A percentile compares a stretch with the other conserved stretches of the same genome.
Evolutionary conservation across 2,888 invertebrate species (phyloP).

Genomic region (Leptinotarsa peninsularis): DNA sequence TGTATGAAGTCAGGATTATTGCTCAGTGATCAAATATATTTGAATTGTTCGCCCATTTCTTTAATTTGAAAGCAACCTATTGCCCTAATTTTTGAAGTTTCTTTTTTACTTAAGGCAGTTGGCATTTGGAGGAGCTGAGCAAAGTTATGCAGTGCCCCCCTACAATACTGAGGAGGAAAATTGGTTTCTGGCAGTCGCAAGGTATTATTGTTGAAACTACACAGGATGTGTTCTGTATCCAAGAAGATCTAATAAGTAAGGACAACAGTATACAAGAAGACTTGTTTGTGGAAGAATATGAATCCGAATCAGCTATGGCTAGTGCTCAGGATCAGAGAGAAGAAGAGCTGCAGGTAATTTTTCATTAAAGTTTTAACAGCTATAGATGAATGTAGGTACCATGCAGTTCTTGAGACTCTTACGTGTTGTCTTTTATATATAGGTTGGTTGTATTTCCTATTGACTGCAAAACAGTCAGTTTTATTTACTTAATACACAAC

Average conservation of each 20-base stretch:
- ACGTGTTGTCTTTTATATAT: too few relatives aligned
- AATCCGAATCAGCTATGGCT: slow-evolving; percentile 93
- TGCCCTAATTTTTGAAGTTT: slow-evolving; percentile 25
- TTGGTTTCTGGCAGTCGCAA: slow-evolving; percentile 95
- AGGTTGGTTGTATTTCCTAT: too few relatives aligned
- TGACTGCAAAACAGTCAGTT: too few relatives aligned
- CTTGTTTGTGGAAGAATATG: slow-evolving; percentile 86
- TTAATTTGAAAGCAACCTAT: too few relatives aligned
- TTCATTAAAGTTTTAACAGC: background rate
- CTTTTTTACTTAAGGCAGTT: slow-evolving; percentile 71
- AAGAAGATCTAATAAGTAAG: slow-evolving; percentile 74
- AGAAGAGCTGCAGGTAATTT: slow-evolving; percentile 84
- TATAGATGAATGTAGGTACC: too few relatives aligned
- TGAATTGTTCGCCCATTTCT: too few relatives aligned
- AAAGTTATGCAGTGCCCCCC: slow-evolving; percentile 88
- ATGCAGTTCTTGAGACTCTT: too few relatives aligned
- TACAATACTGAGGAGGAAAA: slow-evolving; percentile 85
- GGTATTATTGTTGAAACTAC: slow-evolving; percentile 84
- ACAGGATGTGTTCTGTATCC: slow-evolving; percentile 79
- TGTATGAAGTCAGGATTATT: too few relatives aligned
- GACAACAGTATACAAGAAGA: slow-evolving; percentile 72
- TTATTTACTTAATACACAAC: too few relatives aligned
- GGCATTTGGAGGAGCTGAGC: slow-evolving; percentile 89
- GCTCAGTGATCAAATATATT: too few relatives aligned
- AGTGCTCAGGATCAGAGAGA: slow-evolving; percentile 94